phyloP scores from a whole-genome alignment of 2,113 vertebrate genomes.

The Trachemys scripta region DNA sequence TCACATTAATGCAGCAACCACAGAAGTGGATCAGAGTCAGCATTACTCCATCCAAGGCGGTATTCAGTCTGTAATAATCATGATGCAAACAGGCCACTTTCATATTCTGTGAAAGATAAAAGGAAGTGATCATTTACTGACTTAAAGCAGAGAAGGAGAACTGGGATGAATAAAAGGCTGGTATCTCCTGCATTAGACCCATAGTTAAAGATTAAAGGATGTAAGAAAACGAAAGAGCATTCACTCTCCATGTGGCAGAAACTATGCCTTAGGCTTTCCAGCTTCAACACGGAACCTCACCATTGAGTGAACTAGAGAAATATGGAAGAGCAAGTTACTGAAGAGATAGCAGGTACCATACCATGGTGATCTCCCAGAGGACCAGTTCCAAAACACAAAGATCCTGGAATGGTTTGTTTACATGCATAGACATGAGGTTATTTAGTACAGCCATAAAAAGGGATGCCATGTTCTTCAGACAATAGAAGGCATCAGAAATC shows the following conservation, averaged over 20 bases:
- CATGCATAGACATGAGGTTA: neutral
- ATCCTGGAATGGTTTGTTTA: neutral
- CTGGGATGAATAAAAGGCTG: neutral
- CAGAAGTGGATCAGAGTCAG: neutral
- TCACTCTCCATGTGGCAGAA: neutral
- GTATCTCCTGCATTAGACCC: neutral
- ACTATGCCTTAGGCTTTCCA: neutral
- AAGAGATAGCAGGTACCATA: neutral
- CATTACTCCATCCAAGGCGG: neutral
- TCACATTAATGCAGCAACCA: neutral
- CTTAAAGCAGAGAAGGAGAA: neutral
- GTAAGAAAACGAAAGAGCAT: neutral
- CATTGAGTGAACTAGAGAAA: neutral
- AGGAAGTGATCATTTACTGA: neutral
- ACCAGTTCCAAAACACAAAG: neutral
- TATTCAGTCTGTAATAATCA: neutral
- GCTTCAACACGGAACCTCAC: neutral
- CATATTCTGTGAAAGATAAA: neutral
- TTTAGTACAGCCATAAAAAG: neutral
- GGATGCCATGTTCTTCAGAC: neutral
- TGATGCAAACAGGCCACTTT: neutral
- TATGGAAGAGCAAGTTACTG: neutral
- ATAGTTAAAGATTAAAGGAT: neutral
- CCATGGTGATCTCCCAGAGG: neutral
- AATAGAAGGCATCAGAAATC: neutral